phyloP scores from a whole-genome alignment of 2,888 invertebrate genomes.

The Tupiocoris notatus region DNA sequence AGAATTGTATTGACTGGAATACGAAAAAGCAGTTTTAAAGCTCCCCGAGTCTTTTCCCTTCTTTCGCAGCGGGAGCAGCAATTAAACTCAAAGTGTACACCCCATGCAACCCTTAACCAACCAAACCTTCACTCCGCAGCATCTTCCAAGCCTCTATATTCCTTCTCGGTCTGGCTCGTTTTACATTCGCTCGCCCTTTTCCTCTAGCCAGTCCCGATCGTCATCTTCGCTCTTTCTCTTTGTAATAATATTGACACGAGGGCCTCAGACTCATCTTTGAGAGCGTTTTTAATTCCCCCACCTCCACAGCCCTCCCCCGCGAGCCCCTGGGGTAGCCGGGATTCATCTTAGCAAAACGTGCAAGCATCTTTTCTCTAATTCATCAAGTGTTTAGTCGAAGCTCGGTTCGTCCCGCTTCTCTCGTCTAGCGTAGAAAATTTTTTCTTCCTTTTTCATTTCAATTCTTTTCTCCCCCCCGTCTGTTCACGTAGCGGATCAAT shows the following conservation, averaged over 20 bases:
- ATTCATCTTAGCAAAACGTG: conserved; percentile 37
- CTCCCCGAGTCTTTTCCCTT: conserved; percentile 33
- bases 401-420: neutral
- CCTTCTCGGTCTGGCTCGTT: conserved; percentile 14
- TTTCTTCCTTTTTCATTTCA: neutral
- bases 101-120: conserved; percentile 3
- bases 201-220: neutral
- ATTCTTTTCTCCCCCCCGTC: neutral
- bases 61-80: conserved; percentile 35
- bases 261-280: conserved; percentile 41
- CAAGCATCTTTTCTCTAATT: conserved; percentile 33
- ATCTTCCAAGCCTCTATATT: conserved; percentile 9
- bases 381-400: conserved; percentile 29
- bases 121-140: neutral
- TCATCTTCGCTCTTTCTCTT: conserved; percentile 34
- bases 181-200: conserved; percentile 16
- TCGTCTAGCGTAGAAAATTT: neutral
- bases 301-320: conserved; percentile 2
- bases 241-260: conserved; percentile 44
- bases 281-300: conserved; percentile 43
- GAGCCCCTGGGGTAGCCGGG: conserved; percentile 8
- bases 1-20: conserved; percentile 44
- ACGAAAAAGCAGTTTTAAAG: conserved; percentile 42
- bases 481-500: neutral
- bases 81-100: conserved; percentile 43